Evolutionary conservation across 2,113 vertebrate genomes (phyloP).

Genomic region (Cettia cetti): DNA sequence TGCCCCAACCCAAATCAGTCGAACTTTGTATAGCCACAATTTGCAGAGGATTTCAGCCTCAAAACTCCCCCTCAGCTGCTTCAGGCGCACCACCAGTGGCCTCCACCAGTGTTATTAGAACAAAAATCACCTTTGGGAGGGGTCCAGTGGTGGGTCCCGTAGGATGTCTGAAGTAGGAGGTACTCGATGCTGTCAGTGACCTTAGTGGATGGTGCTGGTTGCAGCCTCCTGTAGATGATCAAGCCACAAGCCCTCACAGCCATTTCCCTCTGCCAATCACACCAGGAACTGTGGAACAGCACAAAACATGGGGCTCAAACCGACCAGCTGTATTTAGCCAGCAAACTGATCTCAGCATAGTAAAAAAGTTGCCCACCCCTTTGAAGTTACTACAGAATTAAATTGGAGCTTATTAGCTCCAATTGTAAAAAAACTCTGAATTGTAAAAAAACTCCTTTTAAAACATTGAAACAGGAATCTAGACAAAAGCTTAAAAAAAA

Average conservation of each 20-base stretch:
- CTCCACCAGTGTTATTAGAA: neutral
- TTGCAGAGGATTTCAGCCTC: neutral
- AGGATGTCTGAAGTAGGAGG: constrained; percentile 92
- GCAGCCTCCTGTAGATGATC: constrained; percentile 87
- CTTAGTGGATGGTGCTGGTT: constrained; percentile 20
- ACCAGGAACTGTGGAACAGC: neutral
- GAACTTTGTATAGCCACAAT: neutral
- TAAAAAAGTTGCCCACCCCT: neutral
- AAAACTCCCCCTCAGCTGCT: neutral
- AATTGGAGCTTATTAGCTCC: neutral
- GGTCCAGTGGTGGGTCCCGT: constrained; percentile 94
- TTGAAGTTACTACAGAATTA: neutral
- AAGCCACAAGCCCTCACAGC: constrained; percentile 89
- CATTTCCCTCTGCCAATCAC: constrained; percentile 67
- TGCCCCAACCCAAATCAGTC: too few relatives aligned
- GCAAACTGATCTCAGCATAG: rapidly evolving
- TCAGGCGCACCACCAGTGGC: neutral
- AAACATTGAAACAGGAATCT: neutral
- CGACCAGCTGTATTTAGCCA: neutral
- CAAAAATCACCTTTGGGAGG: constrained; percentile 90
- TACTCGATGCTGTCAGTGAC: constrained; percentile 79
- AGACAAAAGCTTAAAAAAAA: neutral
- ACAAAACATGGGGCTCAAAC: neutral
- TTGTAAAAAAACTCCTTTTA: neutral
- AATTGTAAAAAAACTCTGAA: neutral